A percentile compares a stretch with the other conserved stretches of the same genome.
Evolutionary conservation across 2,797 vertebrate genomes (phyloP).

Genomic region (Coendou prehensilis): DNA sequence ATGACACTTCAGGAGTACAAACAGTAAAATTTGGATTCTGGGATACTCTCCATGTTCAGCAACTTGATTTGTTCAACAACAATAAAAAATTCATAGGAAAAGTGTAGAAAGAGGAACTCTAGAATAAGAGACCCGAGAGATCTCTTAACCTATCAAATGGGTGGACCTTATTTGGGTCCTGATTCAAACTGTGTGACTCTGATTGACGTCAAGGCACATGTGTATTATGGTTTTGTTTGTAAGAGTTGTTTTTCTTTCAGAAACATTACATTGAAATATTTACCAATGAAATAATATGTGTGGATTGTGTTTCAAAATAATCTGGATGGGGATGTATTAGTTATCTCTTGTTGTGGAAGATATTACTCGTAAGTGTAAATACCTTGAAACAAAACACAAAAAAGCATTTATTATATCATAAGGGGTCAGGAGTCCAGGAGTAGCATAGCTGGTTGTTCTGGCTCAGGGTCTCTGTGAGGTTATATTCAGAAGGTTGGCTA

Average conservation of each 20-base stretch:
- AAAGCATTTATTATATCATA: neutral
- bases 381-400: neutral
- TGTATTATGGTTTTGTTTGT: neutral
- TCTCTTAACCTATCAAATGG: neutral
- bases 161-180: neutral
- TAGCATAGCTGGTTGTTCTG: neutral
- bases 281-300: neutral
- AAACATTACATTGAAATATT: neutral
- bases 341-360: neutral
- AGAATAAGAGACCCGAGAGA: neutral
- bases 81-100: neutral
- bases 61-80: neutral
- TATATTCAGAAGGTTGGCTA: neutral
- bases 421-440: neutral
- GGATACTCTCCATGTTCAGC: neutral
- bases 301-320: neutral
- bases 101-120: too few relatives aligned
- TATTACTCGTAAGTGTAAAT: neutral
- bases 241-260: neutral
- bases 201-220: neutral
- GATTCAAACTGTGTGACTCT: neutral
- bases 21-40: slow-evolving; percentile 10
- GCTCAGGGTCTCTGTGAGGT: neutral
- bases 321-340: neutral
- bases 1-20: neutral